Percentiles rank a stretch among this genome's conserved stretches.
Evolutionary conservation across 2,113 vertebrate genomes (phyloP).

Genomic region (Salvelinus sp.): DNA sequence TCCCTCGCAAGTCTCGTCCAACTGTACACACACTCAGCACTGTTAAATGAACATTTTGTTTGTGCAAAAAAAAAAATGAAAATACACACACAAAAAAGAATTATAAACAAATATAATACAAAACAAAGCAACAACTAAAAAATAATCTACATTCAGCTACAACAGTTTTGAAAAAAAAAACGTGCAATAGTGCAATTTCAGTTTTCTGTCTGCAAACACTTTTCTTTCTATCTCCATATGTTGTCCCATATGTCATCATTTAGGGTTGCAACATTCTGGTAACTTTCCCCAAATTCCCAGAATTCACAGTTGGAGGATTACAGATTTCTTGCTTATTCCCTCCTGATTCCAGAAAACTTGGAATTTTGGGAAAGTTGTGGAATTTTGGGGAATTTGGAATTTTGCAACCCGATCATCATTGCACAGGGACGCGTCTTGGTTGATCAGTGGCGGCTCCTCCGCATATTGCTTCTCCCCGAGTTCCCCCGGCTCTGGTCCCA

Average conservation of each 20-base stretch:
- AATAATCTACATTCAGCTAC: constrained; percentile 67
- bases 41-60: constrained; percentile 44
- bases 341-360: too few relatives aligned
- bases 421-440: constrained; percentile 1
- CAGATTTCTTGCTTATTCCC: too few relatives aligned
- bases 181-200: constrained; percentile 89
- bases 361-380: too few relatives aligned
- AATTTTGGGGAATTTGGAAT: too few relatives aligned
- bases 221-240: constrained; percentile 50
- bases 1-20: background rate
- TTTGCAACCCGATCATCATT: background rate
- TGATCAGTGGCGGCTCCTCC: constrained; percentile 62
- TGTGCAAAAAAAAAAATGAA: constrained; percentile 49
- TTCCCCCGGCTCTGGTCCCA: constrained; percentile 77
- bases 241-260: constrained; percentile 52
- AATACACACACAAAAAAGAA: constrained; percentile 36
- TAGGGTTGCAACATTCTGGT: too few relatives aligned
- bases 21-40: constrained; percentile 8
- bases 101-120: constrained; percentile 37
- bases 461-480: constrained; percentile 32
- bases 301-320: too few relatives aligned
- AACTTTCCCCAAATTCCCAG: too few relatives aligned
- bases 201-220: constrained; percentile 66
- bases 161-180: constrained; percentile 49
- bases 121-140: constrained; percentile 66